Percentiles rank a stretch among this genome's conserved stretches.
phyloP scores from a whole-genome alignment of 2,888 invertebrate species.

The Nemapogon koenigi region DNA sequence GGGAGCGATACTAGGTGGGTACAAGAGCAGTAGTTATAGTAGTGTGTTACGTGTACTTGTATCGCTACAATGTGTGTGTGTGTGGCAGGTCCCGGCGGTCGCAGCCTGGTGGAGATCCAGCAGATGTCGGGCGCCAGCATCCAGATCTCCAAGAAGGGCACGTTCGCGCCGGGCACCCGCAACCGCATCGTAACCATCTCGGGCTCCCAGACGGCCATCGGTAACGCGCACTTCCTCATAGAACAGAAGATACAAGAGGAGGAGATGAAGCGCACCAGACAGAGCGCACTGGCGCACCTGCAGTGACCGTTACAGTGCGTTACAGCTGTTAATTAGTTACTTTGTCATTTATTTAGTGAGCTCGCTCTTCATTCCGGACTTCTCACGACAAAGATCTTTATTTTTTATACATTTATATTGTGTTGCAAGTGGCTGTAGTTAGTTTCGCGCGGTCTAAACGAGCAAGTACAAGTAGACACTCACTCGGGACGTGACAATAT shows the following conservation, averaged over 20 bases:
- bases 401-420: slow-evolving; percentile 56
- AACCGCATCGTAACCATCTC: slow-evolving; percentile 97
- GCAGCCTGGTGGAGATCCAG: slow-evolving; percentile 96
- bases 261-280: slow-evolving; percentile 92
- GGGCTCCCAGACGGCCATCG: slow-evolving; percentile 87
- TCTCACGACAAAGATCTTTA: slow-evolving; percentile 58
- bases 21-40: too few relatives aligned
- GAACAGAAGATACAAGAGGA: slow-evolving; percentile 96
- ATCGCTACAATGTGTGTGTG: too few relatives aligned
- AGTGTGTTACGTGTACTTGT: too few relatives aligned
- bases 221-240: slow-evolving; percentile 92
- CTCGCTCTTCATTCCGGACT: slow-evolving; percentile 53
- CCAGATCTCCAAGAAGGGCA: slow-evolving; percentile 98
- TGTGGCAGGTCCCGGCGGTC: slow-evolving; percentile 87
- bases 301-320: background rate
- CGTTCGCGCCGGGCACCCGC: slow-evolving; percentile 95
- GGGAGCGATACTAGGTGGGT: slow-evolving; percentile 91
- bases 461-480: slow-evolving; percentile 60
- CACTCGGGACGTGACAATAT: too few relatives aligned
- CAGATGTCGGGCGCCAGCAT: slow-evolving; percentile 97
- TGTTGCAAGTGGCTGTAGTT: slow-evolving; percentile 31
- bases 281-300: slow-evolving; percentile 68
- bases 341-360: background rate
- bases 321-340: background rate
- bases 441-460: slow-evolving; percentile 47